A percentile compares a stretch with the other conserved stretches of the same genome.
These are phyloP conservation scores for Mesocentrotus franciscanus DNA, from an alignment of 53 echinoderm and acorn worm genomes.

Conservation along the genomic window DNA sequence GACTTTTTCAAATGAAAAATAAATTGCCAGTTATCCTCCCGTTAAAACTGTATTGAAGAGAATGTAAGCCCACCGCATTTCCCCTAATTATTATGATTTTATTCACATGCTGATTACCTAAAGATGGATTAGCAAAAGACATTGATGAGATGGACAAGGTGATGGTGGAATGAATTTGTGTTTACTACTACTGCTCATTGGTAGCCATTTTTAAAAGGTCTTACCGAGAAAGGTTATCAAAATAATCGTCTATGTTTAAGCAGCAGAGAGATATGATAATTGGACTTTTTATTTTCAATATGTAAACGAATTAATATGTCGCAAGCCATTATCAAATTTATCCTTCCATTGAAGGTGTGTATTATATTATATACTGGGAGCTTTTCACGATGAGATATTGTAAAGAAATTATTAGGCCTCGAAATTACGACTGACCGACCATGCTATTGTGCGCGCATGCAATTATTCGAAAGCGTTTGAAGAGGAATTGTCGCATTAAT, in stretches of 20 bases:
- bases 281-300: not conserved
- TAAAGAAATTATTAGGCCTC: not conserved
- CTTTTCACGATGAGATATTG: not conserved
- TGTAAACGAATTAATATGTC: not conserved
- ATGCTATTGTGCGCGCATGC: not conserved
- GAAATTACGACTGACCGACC: not conserved
- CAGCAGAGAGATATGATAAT: not conserved
- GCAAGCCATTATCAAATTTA: not conserved
- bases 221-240: not conserved
- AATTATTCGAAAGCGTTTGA: slow-evolving; percentile 38
- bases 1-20: not conserved
- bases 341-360: not conserved
- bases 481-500: slow-evolving; percentile 64
- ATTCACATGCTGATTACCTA: too few relatives aligned
- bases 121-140: too few relatives aligned
- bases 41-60: too few relatives aligned
- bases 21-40: not conserved
- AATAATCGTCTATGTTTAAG: not conserved
- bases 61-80: too few relatives aligned
- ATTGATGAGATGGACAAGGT: not conserved
- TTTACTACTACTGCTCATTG: not conserved
- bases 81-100: too few relatives aligned
- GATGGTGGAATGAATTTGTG: not conserved
- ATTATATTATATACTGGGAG: not conserved
- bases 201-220: not conserved